Base-by-base conservation (phyloP, 2,888 invertebrate genomes). In the Leptura quadrifasciata region DNA sequence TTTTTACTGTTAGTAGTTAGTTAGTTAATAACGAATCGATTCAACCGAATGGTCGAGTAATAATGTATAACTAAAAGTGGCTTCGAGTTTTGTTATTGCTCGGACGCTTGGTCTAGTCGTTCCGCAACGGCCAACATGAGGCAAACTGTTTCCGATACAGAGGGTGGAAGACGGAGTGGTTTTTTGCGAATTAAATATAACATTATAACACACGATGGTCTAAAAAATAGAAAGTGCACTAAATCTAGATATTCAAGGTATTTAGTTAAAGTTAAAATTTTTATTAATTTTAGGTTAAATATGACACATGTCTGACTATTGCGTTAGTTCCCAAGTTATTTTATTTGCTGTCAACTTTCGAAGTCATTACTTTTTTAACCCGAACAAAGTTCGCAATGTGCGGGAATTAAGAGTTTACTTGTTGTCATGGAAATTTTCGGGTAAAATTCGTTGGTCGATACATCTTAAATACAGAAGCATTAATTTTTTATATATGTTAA, bases 1-100 rank as follows among this genome's bases (percentile, higher is more conserved):
- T 69, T 71, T 65, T 20, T 60, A 61, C 61, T 9, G 71, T 47
- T 17, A 61, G 61, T 61, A 47, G 20, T 12, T 69, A 35, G 20
- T 20, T 55, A 57, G 57, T 21, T 57, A 57, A 57, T 18, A 57
- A 21, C 31, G 69, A 69, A 58, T 69, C 69, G 69, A 69, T 60
- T 39, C 69, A 69, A 58, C 18, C 20, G 58, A 58, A 39, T 69
- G 39, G 31, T 69, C 58, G 58, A 39, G 58, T 39, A 69, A 31
- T 21, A 54, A 27, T 54, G 65, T 65, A 58, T 39, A 58, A 24
- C 47, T 58, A 69, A 69, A 6, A 47, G n/a, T 47, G 39, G 39
- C 12, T 39, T 8, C 2, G 27, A 55, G 68, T 31, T 55, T 31
- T 57, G 31, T 69, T 69, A 47, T 58, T 57, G 39, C 58, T 68